Conservation (phyloP, 2,113 vertebrate genomes). For the Grammatotria lemairii region DNA sequence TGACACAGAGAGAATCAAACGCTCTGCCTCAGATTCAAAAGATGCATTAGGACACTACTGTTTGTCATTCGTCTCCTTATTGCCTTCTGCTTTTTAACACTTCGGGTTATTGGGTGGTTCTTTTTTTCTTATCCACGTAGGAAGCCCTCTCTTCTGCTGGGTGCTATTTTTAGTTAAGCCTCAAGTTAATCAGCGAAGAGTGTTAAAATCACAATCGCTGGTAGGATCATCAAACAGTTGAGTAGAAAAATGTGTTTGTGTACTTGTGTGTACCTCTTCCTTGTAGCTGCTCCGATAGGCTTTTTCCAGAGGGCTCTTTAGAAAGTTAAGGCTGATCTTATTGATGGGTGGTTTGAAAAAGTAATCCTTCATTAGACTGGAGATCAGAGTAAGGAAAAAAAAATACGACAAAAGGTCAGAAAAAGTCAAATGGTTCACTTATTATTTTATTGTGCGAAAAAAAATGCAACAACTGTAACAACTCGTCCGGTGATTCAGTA, state of each 20-base stretch:
- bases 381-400: constrained; percentile 4
- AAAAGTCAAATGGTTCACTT: neutral
- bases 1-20: neutral
- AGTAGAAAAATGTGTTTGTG: neutral
- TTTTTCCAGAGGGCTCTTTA: constrained; percentile 84
- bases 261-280: constrained; percentile 75
- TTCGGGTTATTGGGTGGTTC: neutral
- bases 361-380: constrained; percentile 96
- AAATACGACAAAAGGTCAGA: neutral
- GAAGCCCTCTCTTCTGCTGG: neutral
- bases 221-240: neutral
- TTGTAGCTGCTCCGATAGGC: constrained; percentile 90
- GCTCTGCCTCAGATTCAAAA: neutral
- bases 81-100: neutral
- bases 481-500: neutral
- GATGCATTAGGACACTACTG: neutral
- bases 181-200: neutral
- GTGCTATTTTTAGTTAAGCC: neutral
- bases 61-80: neutral
- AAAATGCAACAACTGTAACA: neutral
- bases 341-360: constrained; percentile 98
- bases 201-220: neutral
- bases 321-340: constrained; percentile 94
- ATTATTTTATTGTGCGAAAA: neutral
- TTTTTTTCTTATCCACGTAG: neutral